Evolutionary conservation across 2,888 invertebrate genomes (phyloP).

Genomic region (Epinotia brunnichana): DNA sequence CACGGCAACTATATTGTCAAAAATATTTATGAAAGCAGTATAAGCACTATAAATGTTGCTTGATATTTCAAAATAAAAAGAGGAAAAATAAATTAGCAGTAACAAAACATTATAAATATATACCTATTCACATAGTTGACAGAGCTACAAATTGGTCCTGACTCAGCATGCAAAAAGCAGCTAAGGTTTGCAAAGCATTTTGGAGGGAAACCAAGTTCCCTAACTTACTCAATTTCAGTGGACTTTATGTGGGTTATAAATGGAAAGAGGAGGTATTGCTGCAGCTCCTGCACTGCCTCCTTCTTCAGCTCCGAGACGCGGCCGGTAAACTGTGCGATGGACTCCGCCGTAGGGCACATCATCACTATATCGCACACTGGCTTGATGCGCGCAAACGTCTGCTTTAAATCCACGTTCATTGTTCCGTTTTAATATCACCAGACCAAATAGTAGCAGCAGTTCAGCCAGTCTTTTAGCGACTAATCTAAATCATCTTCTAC

Average conservation of each 20-base stretch:
- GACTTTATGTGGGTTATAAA: slow-evolving; percentile 72
- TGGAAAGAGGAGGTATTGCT: slow-evolving; percentile 82
- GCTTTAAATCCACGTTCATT: slow-evolving; percentile 69
- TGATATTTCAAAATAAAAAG: no score
- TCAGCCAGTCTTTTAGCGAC: not conserved
- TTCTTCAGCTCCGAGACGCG: slow-evolving; percentile 65
- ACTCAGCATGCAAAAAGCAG: not conserved
- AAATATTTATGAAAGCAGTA: no score
- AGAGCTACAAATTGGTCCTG: no score
- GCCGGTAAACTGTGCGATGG: slow-evolving; percentile 61
- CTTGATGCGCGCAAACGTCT: slow-evolving; percentile 74
- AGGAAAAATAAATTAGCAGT: no score
- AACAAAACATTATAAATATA: no score
- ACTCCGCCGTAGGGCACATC: slow-evolving; percentile 71
- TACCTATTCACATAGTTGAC: no score
- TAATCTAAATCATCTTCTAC: slow-evolving; percentile 28
- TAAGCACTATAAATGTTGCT: no score
- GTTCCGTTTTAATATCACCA: slow-evolving; percentile 44
- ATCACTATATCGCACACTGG: slow-evolving; percentile 82
- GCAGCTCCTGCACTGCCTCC: slow-evolving; percentile 76
- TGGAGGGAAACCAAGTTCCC: not conserved
- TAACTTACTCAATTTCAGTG: slow-evolving; percentile 65
- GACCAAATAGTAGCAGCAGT: not conserved
- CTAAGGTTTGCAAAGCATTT: not conserved
- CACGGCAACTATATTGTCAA: no score